These are phyloP conservation scores for Conopomorpha cramerella DNA, from an alignment of 1,140 invertebrate species.

Conservation along the genomic window DNA sequence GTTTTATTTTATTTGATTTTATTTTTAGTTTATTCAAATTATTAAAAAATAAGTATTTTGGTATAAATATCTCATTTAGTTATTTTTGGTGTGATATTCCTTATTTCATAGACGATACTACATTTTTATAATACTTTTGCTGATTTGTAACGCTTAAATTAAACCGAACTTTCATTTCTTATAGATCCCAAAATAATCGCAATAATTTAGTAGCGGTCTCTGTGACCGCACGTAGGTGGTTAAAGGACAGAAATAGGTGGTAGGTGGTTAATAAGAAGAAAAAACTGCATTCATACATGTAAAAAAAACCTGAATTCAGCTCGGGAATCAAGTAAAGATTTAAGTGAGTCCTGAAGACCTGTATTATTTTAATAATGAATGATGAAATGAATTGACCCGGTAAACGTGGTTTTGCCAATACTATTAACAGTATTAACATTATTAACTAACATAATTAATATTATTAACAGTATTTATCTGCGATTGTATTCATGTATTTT, in stretches of 20 bases:
- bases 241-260: not conserved
- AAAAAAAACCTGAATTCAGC: no score
- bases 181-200: not conserved
- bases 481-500: no score
- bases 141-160: not conserved
- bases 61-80: not conserved
- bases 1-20: conserved; percentile 1
- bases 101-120: not conserved
- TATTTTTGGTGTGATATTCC: not conserved
- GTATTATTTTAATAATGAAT: no score
- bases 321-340: no score
- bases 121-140: not conserved
- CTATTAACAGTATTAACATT: no score
- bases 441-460: no score
- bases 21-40: conserved; percentile 1
- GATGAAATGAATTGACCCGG: no score
- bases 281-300: no score
- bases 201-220: not conserved
- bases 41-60: not conserved
- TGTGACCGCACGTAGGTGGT: not conserved
- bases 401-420: no score
- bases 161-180: not conserved
- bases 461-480: no score
- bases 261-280: not conserved
- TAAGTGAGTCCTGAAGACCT: no score